Evolutionary conservation across 2,113 vertebrate species (phyloP), one percentile per base, ranked within the genome.

Genomic region (Tragulus kanchil): DNA sequence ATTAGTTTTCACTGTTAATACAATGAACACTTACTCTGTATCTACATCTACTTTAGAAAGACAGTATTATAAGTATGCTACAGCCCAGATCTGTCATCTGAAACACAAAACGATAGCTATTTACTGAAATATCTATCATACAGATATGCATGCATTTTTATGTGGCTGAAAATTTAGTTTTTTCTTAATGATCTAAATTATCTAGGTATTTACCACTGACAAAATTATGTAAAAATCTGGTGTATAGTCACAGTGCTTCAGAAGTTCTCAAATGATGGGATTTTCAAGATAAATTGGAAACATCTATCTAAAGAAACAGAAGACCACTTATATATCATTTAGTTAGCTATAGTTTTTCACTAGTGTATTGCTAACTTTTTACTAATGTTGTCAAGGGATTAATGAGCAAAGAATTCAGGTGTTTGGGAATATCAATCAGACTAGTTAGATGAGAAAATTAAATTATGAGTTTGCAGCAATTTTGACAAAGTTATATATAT

Each of bases 161-260:
- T 92, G 19, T 83, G 87, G 59, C 19, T 82, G 54, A 89, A 78
- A 92, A 31, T 81, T 92, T 54, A 81, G 25, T 77, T 96, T 94
- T 91, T 73, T 19, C n/a, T 50, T 92, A 89, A 28, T 92, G 64
- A 85, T 64, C 86, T 92, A 94, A 96, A 85, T 85, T 82, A 78
- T 85, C 26, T 7, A 96, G 36, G 8, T 69, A 88, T 89, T 71
- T 78, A 21, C 31, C 17, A 54, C 19, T 88, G 61, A 89, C 48
- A 75, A 67, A 85, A 82, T 45, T 54, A 50, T 83, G 59, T 85
- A 94, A 89, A 92, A 67, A 26, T 81, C 48, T 79, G 12, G 9
- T 61, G 19, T 94, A 93, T 86, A 50, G n/a, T 25, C 42, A 16
- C 45, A 85, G 26, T 65, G 26, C 36, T 96, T 96, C 28, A 71